Conservation (phyloP, 1,140 invertebrate genomes). For the Megalonaias nervosa region DNA sequence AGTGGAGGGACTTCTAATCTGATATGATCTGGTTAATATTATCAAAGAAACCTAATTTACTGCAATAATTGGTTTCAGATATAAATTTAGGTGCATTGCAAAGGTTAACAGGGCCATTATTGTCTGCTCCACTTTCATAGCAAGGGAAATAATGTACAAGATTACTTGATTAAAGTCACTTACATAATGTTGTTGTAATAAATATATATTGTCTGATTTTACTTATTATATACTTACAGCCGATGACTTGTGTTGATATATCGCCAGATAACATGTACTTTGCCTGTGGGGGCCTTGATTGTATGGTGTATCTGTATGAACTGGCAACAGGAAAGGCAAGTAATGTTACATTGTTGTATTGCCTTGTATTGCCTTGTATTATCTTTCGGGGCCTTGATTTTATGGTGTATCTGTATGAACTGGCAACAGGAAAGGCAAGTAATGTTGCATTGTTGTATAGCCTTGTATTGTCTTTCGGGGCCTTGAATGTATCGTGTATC, state of each 20-base stretch:
- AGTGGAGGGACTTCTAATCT: too few species aligned
- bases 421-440: conserved; percentile 64
- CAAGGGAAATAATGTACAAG: neutral
- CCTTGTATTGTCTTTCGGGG: too few species aligned
- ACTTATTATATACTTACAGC: conserved; percentile 42
- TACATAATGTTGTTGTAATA: neutral
- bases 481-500: neutral
- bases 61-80: too few species aligned
- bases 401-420: conserved; percentile 61
- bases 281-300: conserved; percentile 64
- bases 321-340: conserved; percentile 64
- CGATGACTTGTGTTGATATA: conserved; percentile 62
- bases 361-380: conserved; percentile 17
- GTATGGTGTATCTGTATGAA: conserved; percentile 63
- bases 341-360: neutral
- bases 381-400: conserved; percentile 64
- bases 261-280: conserved; percentile 57
- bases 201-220: neutral
- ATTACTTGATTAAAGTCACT: neutral
- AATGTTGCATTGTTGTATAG: neutral
- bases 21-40: too few species aligned
- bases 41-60: too few species aligned
- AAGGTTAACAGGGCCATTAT: too few species aligned
- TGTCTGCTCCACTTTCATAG: too few species aligned
- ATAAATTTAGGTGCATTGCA: too few species aligned